Percentiles rank a stretch among this genome's conserved stretches.
These are phyloP conservation scores for Orchesellides sinensis DNA, from an alignment of 2,888 invertebrate genomes.

Conservation along the genomic window DNA sequence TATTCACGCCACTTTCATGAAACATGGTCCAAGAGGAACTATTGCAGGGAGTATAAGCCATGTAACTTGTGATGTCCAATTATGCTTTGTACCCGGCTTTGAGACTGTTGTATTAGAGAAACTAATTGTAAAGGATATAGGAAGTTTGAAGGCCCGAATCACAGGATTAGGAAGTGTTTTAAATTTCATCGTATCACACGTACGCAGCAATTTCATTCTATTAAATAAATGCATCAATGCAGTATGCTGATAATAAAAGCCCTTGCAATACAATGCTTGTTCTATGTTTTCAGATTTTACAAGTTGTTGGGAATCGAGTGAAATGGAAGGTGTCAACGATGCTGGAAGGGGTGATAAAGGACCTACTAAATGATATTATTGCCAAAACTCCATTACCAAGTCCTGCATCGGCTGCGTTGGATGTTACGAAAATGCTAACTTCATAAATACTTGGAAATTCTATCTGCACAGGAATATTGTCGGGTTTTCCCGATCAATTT, in stretches of 20 bases:
- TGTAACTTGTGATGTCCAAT: slow-evolving; percentile 66
- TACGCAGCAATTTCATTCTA: slow-evolving; percentile 26
- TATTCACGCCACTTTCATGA: slow-evolving; percentile 68
- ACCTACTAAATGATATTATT: slow-evolving; percentile 66
- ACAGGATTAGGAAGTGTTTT: slow-evolving; percentile 65
- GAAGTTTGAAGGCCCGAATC: slow-evolving; percentile 54
- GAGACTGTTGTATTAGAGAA: slow-evolving; percentile 65
- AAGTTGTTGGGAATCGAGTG: slow-evolving; percentile 65
- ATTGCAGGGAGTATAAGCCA: slow-evolving; percentile 58
- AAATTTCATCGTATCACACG: slow-evolving; percentile 64
- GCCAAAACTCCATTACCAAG: slow-evolving; percentile 65
- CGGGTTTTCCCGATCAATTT: too few species aligned
- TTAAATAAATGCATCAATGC: too few species aligned
- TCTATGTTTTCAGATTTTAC: slow-evolving; percentile 46
- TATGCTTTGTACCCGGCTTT: slow-evolving; percentile 58
- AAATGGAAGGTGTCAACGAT: slow-evolving; percentile 70
- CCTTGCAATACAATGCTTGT: too few species aligned
- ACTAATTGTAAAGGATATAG: slow-evolving; percentile 67
- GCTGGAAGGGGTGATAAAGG: slow-evolving; percentile 67
- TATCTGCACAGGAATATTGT: too few species aligned
- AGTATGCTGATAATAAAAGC: neutral
- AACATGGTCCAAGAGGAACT: slow-evolving; percentile 66
- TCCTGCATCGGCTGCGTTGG: neutral
- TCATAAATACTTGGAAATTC: neutral
- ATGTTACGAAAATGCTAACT: neutral